phyloP scores from a whole-genome alignment of 2,888 invertebrate species.

The Dyspetes luteomarginatus region DNA sequence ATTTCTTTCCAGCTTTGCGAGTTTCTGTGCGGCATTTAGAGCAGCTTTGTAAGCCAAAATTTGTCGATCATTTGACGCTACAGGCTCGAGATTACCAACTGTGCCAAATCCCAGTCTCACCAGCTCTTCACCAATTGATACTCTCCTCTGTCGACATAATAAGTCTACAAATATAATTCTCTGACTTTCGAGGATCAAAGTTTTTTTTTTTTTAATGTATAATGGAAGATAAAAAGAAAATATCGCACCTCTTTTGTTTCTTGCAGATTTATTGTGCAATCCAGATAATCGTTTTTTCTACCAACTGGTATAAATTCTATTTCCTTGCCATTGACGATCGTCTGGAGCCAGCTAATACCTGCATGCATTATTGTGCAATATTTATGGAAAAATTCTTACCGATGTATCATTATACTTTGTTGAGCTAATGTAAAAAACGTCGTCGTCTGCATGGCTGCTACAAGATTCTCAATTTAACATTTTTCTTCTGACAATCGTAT shows the following conservation, averaged over 20 bases:
- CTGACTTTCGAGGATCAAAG: background rate
- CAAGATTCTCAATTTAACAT: too few species aligned
- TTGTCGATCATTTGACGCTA: conserved; percentile 77
- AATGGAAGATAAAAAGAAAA: too few species aligned
- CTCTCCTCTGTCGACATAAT: conserved; percentile 76
- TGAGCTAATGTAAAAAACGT: too few species aligned
- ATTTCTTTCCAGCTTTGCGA: conserved; percentile 83
- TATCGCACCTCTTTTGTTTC: conserved; percentile 79
- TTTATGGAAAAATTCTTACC: too few species aligned
- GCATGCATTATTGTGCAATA: background rate
- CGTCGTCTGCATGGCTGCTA: too few species aligned
- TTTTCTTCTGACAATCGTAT: too few species aligned
- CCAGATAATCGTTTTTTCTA: conserved; percentile 82
- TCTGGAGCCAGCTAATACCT: conserved; percentile 86
- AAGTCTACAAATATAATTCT: conserved; percentile 1
- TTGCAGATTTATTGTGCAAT: conserved; percentile 83
- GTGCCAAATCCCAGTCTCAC: conserved; percentile 83
- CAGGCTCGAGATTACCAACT: conserved; percentile 69
- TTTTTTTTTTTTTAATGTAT: conserved; percentile 8
- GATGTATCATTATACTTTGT: too few species aligned
- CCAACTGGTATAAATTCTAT: conserved; percentile 84
- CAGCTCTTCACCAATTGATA: conserved; percentile 85
- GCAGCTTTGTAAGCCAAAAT: conserved; percentile 82
- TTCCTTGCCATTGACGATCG: conserved; percentile 84
- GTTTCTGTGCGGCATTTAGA: conserved; percentile 83